Evolutionary conservation across 2,113 vertebrate species (phyloP), one percentile per base, ranked within the genome.

Genomic region (Phaetusa simplex): DNA sequence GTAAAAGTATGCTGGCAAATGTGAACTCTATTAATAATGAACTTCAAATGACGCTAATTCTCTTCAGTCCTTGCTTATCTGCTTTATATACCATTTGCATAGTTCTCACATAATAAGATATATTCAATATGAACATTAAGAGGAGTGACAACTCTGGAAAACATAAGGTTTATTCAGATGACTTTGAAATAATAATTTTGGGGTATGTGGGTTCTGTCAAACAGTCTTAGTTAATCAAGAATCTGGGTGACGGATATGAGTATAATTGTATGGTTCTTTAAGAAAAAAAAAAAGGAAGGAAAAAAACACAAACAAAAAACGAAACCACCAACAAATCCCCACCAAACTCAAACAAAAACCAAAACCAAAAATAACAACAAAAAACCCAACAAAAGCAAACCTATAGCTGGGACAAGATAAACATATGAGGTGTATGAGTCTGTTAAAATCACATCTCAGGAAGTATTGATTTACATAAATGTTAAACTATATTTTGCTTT

Each of bases 11-110:
- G n/a, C 55, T 82, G 84, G 47, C 10, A 80, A 77, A 91, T 79
- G 34, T 69, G 95, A 95, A 53, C 76, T 87, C 53, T 36, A 24
- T 69, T 80, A 91, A 70, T 83, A 50, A 76, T 89, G 83, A 83
- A 90, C 74, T 84, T 76, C 88, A 66, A 24, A 40, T 83, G 66
- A 89, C 92, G 65, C 74, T 42, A 42, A 82, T 91, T 61, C 81
- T 77, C 90, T 80, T 24, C 29, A 88, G 83, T 42, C 43, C n/a
- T 76, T 24, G 12, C 59, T 93, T 91, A 86, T 49, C 93, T 47
- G 40, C 79, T 90, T 70, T 81, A 86, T 43, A 71, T 92, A 23
- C 59, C 67, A 73, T 82, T 82, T 88, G 58, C 70, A 64, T 69
- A 22, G 47, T 38, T 71, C 61, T 45, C 79, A 72, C 83, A 40